Evolutionary conservation across 1,140 invertebrate species (phyloP).

Genomic region (Zaprionus camerounensis): DNA sequence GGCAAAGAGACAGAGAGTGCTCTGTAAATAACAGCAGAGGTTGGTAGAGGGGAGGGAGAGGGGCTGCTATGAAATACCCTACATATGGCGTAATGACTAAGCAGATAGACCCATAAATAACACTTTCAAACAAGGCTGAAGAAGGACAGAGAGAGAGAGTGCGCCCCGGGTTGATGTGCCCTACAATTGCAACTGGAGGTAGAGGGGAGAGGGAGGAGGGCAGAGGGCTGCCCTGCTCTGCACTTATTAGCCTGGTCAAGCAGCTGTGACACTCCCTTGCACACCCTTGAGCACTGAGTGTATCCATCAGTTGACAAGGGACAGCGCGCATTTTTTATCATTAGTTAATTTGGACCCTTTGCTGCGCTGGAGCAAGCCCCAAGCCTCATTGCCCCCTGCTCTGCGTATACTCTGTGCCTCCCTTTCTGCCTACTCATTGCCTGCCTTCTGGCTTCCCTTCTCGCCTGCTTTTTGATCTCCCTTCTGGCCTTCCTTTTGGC

Average conservation of each 20-base stretch:
- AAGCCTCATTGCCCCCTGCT: neutral
- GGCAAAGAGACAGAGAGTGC: neutral
- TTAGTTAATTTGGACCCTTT: conserved; percentile 71
- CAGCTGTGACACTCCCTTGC: neutral
- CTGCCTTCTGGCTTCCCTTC: neutral
- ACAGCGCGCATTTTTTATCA: conserved; percentile 61
- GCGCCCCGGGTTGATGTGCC: neutral
- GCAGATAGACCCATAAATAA: neutral
- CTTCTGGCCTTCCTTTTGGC: no score
- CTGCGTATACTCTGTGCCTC: neutral
- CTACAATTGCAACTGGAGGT: neutral
- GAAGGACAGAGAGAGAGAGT: no score
- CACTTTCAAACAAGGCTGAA: neutral
- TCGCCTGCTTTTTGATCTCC: neutral
- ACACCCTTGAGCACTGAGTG: neutral
- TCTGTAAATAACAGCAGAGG: conserved; percentile 27
- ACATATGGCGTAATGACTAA: neutral
- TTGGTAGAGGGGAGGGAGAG: neutral
- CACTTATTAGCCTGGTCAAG: neutral
- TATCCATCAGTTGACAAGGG: conserved; percentile 15
- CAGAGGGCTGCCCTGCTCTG: no score
- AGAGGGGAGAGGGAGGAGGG: no score
- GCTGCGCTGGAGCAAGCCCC: neutral
- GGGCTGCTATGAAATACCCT: conserved; percentile 5
- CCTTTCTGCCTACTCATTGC: neutral